Base-by-base conservation (phyloP, 1,140 invertebrate species). In the Intoshia linei region DNA sequence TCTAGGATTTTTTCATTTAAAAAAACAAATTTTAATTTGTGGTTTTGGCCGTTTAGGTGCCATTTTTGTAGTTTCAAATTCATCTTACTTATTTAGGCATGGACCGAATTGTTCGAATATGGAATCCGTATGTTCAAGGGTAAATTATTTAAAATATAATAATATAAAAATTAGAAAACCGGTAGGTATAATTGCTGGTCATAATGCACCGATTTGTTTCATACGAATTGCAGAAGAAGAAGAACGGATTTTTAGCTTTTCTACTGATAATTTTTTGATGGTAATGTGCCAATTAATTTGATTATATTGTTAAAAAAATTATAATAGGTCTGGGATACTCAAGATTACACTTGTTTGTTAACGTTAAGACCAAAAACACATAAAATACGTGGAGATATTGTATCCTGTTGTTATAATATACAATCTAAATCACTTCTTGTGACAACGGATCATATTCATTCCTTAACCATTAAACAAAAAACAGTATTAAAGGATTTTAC, bases 111-210 rank as follows among this genome's bases (percentile, higher is more conserved):
- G 50, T 59, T 2, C 32, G 56, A 27, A 43, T 59, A 6, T 59
- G 53, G 52, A 59, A 59, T 43, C 55, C 56, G 3, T 59, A 59
- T 47, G 52, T 57, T 2, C 45, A 47, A 25, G 42, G 39, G 50
- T 54, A 48, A 44, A 48, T 47, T 11, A 2, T 23, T n/a, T 3
- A 14, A 19, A 23, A 6, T 20, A 17, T 14, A 10, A 3, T 14
- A 33, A 3, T n/a, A 4, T 3, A 10, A 3, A 17, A 17, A 19
- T 33, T 32, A 53, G 50, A 27, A 57, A 57, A 40, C 55, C 56
- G n/a, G 53, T 51, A 21, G 55, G 48, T 14, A 49, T 54, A 45
- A 38, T 59, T 24, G 40, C 49, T 40, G 54, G 53, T 40, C 56
- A 59, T 41, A 50, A 47, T 41, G 49, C 53, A n/a, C 56, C 55